Conservation (phyloP, 2,797 vertebrate species). For the Clarias pachynema region DNA sequence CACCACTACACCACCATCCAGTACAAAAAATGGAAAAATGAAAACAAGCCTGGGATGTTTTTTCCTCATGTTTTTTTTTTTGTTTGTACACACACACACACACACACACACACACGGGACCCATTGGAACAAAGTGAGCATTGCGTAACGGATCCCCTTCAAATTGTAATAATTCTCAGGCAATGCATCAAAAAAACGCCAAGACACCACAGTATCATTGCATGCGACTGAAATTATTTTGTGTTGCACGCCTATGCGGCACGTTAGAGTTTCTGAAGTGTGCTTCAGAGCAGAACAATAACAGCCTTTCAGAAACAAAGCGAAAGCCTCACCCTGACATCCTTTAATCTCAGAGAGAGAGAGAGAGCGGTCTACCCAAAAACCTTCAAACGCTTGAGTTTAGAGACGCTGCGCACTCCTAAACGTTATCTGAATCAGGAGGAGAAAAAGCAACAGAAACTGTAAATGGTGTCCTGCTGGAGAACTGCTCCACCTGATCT, state of each 20-base stretch:
- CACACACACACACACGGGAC: no score
- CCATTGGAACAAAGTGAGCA: no score
- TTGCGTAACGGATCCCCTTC: no score
- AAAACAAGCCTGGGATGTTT: no score
- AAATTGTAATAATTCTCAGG: neutral
- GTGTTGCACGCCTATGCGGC: neutral
- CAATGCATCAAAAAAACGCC: neutral
- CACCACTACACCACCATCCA: no score
- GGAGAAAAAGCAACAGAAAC: neutral
- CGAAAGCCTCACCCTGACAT: neutral
- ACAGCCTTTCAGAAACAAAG: neutral
- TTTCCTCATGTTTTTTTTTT: no score
- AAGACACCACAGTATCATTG: neutral
- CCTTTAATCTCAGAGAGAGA: neutral
- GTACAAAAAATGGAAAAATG: no score
- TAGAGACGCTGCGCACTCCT: neutral
- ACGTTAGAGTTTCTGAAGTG: neutral
- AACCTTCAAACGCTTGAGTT: neutral
- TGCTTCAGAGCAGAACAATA: slow-evolving; percentile 6
- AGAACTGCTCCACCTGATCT: slow-evolving; percentile 1
- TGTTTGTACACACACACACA: no score
- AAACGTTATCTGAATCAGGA: neutral
- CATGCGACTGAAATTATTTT: neutral
- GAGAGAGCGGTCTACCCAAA: neutral
- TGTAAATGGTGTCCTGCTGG: neutral